A percentile compares a stretch with the other conserved stretches of the same genome.
Conservation (phyloP, 2,113 vertebrate genomes). For the Leucosticte australis region DNA sequence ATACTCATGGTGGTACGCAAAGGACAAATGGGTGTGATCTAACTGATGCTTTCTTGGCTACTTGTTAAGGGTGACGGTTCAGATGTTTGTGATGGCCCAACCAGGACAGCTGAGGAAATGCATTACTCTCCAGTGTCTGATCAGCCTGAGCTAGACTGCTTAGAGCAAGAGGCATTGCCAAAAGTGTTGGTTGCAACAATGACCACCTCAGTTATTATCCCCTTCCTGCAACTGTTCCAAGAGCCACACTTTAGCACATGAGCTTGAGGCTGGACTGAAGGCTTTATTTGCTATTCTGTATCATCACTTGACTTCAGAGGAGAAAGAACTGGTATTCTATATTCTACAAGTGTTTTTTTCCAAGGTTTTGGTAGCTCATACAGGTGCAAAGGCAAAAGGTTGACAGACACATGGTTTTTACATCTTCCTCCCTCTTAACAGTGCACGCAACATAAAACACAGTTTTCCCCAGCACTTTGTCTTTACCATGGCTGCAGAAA, state of each 20-base stretch:
- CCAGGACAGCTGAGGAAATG: neutral
- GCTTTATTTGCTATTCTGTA: neutral
- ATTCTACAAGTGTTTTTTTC: neutral
- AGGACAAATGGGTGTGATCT: neutral
- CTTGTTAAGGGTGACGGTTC: neutral
- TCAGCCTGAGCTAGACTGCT: neutral
- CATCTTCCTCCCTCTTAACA: neutral
- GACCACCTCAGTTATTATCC: neutral
- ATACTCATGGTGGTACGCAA: neutral
- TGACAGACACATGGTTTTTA: neutral
- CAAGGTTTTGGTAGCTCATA: neutral
- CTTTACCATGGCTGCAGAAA: neutral
- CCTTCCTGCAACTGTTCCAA: neutral
- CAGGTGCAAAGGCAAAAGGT: neutral
- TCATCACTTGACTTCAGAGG: neutral
- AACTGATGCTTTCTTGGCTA: neutral
- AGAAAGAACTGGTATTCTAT: neutral
- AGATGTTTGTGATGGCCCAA: neutral
- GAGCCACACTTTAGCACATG: neutral
- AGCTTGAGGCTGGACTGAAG: neutral
- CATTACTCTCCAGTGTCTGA: neutral
- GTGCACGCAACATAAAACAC: neutral
- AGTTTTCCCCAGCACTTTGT: neutral
- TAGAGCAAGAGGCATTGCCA: neutral
- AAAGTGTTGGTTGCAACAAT: neutral